Evolutionary conservation across 1,140 invertebrate species (phyloP), one percentile per base, ranked within the genome.

Genomic region (Neelides sp.): DNA sequence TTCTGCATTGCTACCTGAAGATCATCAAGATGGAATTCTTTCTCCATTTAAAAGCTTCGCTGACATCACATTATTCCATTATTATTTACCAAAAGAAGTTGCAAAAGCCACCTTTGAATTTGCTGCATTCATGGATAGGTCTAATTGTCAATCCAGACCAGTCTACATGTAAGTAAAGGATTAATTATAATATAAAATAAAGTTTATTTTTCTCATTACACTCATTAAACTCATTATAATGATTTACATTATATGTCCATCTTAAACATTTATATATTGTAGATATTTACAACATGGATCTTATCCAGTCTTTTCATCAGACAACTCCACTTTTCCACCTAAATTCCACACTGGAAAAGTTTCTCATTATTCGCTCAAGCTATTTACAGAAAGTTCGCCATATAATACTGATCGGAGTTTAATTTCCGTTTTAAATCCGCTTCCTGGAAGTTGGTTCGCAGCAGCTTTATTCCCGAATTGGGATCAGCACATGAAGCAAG

Each of bases 391-490:
- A 74, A 59, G 62, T 62, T 32, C 77, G 69, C 46, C 65, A 73
- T 62, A 72, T 70, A 34, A 64, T 63, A 44, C 66, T 70, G 57
- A 66, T 72, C 32, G 68, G 66, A 50, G 68, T 8, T 62, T 72
- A 42, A 59, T 78, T 28, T 71, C 68, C 52, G 70, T 80, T 13
- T 68, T 72, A 13, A 74, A 75, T 37, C 84, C 84, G 0, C 66
- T 75, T 8, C 74, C 82, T 0, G 84, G 84, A 2, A 77, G 78
- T 59, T 89, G 84, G 82, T 88, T 80, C 68, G 79, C 77, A 1
- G 73, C 82, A 26, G 79, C 79, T 4, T 86, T 84, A 67, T 69
- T 83, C 49, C 75, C 78, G 24, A 83, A 71, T 54, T 72, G 68
- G 68, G 71, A 75, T 62, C 65, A 75, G 37, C 68, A 70, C 52